Conservation (phyloP, 2,797 vertebrate genomes). For the Helostoma temminkii region DNA sequence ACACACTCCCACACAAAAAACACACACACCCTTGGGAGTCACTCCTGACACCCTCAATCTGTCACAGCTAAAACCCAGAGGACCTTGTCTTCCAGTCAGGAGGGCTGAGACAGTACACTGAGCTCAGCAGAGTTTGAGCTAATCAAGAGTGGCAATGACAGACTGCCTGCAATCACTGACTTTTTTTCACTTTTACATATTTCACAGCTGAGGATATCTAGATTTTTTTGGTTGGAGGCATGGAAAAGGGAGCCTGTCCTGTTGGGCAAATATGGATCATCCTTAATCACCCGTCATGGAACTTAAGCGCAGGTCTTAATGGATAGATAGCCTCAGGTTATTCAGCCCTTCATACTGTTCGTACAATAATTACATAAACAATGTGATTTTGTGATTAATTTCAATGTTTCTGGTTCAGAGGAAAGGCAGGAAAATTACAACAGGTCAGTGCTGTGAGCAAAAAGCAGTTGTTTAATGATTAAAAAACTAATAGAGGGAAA, state of each 20-base stretch:
- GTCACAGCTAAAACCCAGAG: slow-evolving; percentile 77
- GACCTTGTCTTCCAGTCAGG: slow-evolving; percentile 68
- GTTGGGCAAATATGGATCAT: slow-evolving; percentile 44
- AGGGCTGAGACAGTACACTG: slow-evolving; percentile 61
- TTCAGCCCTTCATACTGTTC: slow-evolving; percentile 39
- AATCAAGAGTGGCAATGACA: slow-evolving; percentile 77
- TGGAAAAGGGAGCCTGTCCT: slow-evolving; percentile 44
- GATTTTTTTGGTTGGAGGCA: slow-evolving; percentile 60
- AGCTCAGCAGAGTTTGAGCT: slow-evolving; percentile 71
- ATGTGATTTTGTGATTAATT: slow-evolving; percentile 20
- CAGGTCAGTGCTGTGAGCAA: slow-evolving; percentile 8
- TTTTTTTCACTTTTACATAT: slow-evolving; percentile 59
- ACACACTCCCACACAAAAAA: slow-evolving; percentile 8
- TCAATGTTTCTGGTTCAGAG: slow-evolving; percentile 15
- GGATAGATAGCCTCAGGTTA: slow-evolving; percentile 40
- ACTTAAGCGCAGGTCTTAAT: slow-evolving; percentile 34
- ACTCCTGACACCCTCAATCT: slow-evolving; percentile 79
- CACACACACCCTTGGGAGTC: slow-evolving; percentile 65
- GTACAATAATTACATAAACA: slow-evolving; percentile 38
- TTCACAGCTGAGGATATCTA: slow-evolving; percentile 64
- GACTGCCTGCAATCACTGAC: slow-evolving; percentile 67
- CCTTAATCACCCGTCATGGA: slow-evolving; percentile 52
- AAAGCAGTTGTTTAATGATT: background rate
- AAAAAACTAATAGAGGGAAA: background rate
- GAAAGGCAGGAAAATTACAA: slow-evolving; percentile 21